phyloP scores from a whole-genome alignment of 2,888 invertebrate species.

The Cosmia trapezina region DNA sequence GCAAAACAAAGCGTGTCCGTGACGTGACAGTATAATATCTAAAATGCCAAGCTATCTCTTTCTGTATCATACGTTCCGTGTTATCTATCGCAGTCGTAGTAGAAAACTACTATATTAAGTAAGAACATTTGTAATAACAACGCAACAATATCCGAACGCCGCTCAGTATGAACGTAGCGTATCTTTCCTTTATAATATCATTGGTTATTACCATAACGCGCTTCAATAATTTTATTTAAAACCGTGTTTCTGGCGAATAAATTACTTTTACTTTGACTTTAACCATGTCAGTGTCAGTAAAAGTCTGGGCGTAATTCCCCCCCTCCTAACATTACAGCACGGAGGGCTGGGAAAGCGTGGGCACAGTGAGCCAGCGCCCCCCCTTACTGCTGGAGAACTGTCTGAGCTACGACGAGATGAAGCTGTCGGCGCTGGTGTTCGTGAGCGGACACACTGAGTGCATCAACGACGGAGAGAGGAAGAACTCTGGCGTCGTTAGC shows the following conservation, averaged over 20 bases:
- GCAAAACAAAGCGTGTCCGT: too few relatives aligned
- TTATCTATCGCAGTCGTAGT: too few relatives aligned
- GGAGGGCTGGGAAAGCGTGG: constrained; percentile 91
- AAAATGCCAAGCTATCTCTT: too few relatives aligned
- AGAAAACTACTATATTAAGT: too few relatives aligned
- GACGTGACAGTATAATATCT: too few relatives aligned
- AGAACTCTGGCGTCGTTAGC: constrained; percentile 85
- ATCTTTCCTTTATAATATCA: too few relatives aligned
- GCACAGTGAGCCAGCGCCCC: constrained; percentile 88
- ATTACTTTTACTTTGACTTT: too few relatives aligned
- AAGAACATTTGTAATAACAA: too few relatives aligned
- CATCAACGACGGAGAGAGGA: constrained; percentile 90
- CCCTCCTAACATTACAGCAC: constrained; percentile 70
- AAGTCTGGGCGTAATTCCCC: not conserved
- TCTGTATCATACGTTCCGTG: too few relatives aligned
- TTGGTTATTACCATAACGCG: not conserved
- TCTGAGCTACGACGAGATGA: constrained; percentile 92
- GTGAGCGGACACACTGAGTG: constrained; percentile 91
- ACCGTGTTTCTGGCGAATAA: too few relatives aligned
- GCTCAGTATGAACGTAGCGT: too few relatives aligned
- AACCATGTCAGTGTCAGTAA: not conserved
- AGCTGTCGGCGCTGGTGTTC: constrained; percentile 90
- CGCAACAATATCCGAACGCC: too few relatives aligned
- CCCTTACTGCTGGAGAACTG: constrained; percentile 89
- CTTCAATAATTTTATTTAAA: not conserved